These are phyloP conservation scores for Clarias laeviceps DNA, from an alignment of 2,797 vertebrate genomes.

Conservation along the genomic window DNA sequence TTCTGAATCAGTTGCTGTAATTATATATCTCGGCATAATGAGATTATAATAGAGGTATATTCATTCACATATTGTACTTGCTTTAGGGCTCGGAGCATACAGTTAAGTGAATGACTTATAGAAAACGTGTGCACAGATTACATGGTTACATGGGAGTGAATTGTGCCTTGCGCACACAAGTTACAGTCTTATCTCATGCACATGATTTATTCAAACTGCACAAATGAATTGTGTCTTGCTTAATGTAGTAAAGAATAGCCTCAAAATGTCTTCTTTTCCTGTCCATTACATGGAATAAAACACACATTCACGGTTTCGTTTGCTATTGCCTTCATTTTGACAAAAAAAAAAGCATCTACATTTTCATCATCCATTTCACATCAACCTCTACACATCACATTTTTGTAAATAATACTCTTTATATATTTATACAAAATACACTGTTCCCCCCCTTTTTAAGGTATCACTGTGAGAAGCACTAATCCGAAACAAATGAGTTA, in stretches of 20 bases:
- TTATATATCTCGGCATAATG: not conserved
- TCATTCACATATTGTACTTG: not conserved
- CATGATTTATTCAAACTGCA: too few species aligned
- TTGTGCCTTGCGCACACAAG: too few species aligned
- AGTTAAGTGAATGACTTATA: too few species aligned
- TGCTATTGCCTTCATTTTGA: conserved; percentile 76
- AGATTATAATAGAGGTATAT: not conserved
- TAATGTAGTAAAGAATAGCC: too few species aligned
- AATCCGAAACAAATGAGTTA: conserved; percentile 56
- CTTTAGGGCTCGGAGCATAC: not conserved
- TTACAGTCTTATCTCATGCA: too few species aligned
- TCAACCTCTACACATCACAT: conserved; percentile 74
- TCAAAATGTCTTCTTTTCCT: too few species aligned
- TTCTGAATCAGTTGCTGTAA: not conserved
- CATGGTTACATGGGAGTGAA: too few species aligned
- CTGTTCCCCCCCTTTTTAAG: conserved; percentile 71
- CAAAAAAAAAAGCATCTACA: conserved; percentile 58
- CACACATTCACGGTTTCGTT: conserved; percentile 60
- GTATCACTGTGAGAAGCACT: conserved; percentile 61
- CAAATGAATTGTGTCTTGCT: too few species aligned
- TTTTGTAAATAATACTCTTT: conserved; percentile 73
- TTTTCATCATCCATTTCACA: conserved; percentile 70
- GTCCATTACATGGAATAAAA: conserved; percentile 49
- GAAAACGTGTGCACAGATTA: too few species aligned
- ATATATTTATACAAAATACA: conserved; percentile 82